Conservation (phyloP, 2,113 vertebrate genomes). For the Cottus gobio region DNA sequence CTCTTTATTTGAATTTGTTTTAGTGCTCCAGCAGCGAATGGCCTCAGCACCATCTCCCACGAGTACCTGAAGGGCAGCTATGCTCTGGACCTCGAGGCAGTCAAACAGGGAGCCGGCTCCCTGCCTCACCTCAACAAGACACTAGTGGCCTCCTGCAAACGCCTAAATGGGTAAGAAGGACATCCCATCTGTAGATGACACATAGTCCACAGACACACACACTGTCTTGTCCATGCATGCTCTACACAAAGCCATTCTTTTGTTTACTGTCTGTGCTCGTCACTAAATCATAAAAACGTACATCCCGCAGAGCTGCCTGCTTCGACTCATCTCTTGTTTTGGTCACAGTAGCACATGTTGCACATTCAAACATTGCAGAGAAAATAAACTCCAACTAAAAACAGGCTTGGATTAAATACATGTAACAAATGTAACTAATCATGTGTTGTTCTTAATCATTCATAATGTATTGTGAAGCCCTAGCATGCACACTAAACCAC, state of each 20-base stretch:
- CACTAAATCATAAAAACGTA: not conserved
- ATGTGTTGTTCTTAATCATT: not conserved
- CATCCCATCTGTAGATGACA: not conserved
- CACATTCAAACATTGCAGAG: slow-evolving; percentile 7
- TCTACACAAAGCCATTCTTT: slow-evolving; percentile 8
- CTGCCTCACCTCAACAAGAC: slow-evolving; percentile 95
- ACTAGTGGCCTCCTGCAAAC: slow-evolving; percentile 91
- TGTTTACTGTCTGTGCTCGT: not conserved
- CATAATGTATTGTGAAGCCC: not conserved
- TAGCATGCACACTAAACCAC: no score
- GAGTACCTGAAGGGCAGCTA: slow-evolving; percentile 97
- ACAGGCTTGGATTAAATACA: not conserved
- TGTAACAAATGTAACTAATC: not conserved
- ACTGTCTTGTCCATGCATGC: not conserved
- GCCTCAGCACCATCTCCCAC: slow-evolving; percentile 91
- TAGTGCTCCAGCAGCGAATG: slow-evolving; percentile 85
- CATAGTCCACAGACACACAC: not conserved
- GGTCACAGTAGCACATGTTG: slow-evolving; percentile 1
- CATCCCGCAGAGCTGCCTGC: not conserved
- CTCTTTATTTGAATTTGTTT: slow-evolving; percentile 27
- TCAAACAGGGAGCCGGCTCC: slow-evolving; percentile 89
- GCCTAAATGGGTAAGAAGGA: slow-evolving; percentile 89
- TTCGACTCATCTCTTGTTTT: slow-evolving; percentile 21
- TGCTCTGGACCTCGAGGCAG: slow-evolving; percentile 92
- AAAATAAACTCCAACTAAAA: not conserved